These are phyloP conservation scores for Dicrostonyx torquatus DNA, from an alignment of 2,797 vertebrate species.

Conservation along the genomic window DNA sequence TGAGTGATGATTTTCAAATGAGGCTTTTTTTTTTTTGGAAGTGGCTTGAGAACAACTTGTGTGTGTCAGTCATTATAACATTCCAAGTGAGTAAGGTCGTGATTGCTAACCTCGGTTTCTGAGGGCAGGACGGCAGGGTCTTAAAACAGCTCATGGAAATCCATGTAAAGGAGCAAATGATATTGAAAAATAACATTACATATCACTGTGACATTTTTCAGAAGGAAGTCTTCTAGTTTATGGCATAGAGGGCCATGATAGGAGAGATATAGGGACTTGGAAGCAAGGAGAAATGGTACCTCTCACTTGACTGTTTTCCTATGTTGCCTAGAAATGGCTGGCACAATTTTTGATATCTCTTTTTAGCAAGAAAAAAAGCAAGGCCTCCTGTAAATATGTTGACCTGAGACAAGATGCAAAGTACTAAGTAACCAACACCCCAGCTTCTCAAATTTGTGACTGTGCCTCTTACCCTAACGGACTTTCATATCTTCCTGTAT, in stretches of 20 bases:
- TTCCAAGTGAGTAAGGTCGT: slow-evolving; percentile 11
- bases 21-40: not conserved
- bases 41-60: not conserved
- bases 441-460: not conserved
- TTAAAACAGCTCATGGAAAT: not conserved
- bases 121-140: not conserved
- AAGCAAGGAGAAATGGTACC: not conserved
- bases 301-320: not conserved
- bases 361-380: not conserved
- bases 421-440: not conserved
- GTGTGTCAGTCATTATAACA: not conserved
- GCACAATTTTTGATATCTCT: not conserved
- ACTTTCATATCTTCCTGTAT: not conserved
- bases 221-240: not conserved
- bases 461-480: not conserved
- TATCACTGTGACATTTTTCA: not conserved
- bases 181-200: not conserved
- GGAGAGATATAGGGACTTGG: slow-evolving; percentile 1
- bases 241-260: not conserved
- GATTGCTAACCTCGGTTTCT: not conserved
- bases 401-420: not conserved
- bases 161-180: not conserved
- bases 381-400: not conserved
- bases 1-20: slow-evolving; percentile 38
- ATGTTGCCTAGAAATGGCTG: not conserved